Evolutionary conservation across 1,140 invertebrate species (phyloP), one percentile per base, ranked within the genome.

Genomic region (Ditylenchus dipsaci): DNA sequence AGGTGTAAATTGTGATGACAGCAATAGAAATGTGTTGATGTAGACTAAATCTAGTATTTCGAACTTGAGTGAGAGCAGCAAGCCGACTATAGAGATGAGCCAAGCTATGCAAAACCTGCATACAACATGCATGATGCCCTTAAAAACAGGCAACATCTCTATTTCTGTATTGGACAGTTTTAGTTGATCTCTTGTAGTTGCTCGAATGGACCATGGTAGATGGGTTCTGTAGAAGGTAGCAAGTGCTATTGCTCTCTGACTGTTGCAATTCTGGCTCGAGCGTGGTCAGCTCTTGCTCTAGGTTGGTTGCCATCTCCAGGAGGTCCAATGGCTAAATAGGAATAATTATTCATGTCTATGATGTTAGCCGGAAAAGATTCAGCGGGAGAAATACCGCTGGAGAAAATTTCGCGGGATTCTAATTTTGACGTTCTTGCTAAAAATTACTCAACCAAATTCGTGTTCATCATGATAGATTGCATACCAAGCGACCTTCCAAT

Each of bases 11-110:
- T 15, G 70, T 65, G n/a, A 71, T 65, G 26, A 82, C 47, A 19
- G 64, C 71, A 83, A 59, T 19, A 79, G 29, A 27, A 78, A 70
- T 9, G 66, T 74, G 56, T 81, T 81, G 23, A 82, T 38, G 33
- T 80, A 67, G 17, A 82, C 81, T n/a, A 82, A 57, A 64, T 81
- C 79, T 23, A 77, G 47, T 9, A 81, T 63, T 69, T 81, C 79
- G 17, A 65, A 71, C 42, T 72, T 71, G 11, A 81, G 69, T 9
- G 79, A 83, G 1, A 82, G 60, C 17, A 74, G 30, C 33, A 81
- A 69, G 13, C 77, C 58, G 33, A 78, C 26, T 9, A 80, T 29
- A 0, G 79, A 73, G 1, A 78, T 13, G 17, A 83, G 45, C 81
- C 81, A 83, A 19, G 80, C 29, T 61, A 72, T 19, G 29, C 67